Base-by-base conservation (phyloP, 2,888 invertebrate genomes). In the Drosophila nr. perissopoda region DNA sequence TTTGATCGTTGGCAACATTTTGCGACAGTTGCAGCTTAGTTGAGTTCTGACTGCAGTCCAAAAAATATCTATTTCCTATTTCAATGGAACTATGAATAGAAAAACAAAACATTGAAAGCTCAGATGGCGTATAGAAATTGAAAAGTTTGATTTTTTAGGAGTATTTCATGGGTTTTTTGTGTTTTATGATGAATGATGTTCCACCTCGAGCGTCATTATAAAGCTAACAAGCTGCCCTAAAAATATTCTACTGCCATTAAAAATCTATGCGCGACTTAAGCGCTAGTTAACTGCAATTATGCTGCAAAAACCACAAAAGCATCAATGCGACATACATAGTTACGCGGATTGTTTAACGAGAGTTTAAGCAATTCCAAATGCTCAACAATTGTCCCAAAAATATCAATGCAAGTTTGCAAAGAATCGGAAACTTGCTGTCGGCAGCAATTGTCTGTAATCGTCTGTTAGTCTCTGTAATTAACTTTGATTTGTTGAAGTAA, bases 11-110 rank as follows among this genome's bases (percentile, higher is more conserved):
- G 45, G 33, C 45, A 75, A 36, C 74, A 75, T 61, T 87, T 76
- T 72, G 82, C 77, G 77, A 87, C 83, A 71, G 67, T 81, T 81
- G 57, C 69, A 73, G 81, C 52, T 69, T 38, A 25, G 45, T 45
- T 25, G 45, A 45, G 64, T 48, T 45, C 34, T 49, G 16, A 56
- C 27, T 31, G 56, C 60, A 45, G 66, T n/a, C 64, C 25, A 13
- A 61, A 40, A 65, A 42, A 36, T 51, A 73, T 78, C 45, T 48
- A 60, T 69, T 69, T 63, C 78, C 16, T 49, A 36, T 29, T 27
- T 51, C 29, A 45, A 45, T 16, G 2, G 45, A 4, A 16, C 7
- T 4, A 2, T 7, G 13, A 42, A 42, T 21, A 13, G 6, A 4
- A 4, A 45, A 4, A 25, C 25, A 45, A 45, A 25, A 25, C 25